A percentile compares a stretch with the other conserved stretches of the same genome.
Conservation (phyloP, 2,113 vertebrate genomes). For the Corythaixoides concolor region DNA sequence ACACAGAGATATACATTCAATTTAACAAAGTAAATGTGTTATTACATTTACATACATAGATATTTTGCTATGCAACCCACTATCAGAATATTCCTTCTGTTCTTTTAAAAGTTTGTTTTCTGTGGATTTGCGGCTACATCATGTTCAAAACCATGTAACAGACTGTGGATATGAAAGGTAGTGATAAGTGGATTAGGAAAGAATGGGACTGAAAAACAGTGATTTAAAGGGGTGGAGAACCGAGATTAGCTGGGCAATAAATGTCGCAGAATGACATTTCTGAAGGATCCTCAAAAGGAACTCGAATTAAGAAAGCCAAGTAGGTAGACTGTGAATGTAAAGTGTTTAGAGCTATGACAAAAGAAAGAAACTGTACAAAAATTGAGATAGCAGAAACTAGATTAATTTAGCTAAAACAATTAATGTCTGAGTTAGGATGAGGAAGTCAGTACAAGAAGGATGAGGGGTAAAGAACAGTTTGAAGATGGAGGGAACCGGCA, state of each 20-base stretch:
- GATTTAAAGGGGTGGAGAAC: background rate
- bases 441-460: background rate
- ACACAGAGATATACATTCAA: background rate
- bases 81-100: background rate
- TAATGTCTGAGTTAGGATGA: background rate
- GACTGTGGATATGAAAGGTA: background rate
- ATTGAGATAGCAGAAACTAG: background rate
- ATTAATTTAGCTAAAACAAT: background rate
- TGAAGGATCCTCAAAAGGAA: background rate
- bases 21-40: background rate
- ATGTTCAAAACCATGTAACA: background rate
- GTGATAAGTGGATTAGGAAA: background rate
- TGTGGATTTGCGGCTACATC: background rate
- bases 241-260: background rate
- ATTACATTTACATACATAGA: background rate
- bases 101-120: background rate
- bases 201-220: background rate
- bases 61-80: background rate
- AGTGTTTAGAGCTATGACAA: background rate
- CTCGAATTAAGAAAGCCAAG: background rate
- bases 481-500: background rate
- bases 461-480: background rate
- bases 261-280: background rate
- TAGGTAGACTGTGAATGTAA: background rate
- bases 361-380: background rate